These are phyloP conservation scores for Brachionichthys hirsutus DNA, from an alignment of 2,113 vertebrate genomes.

Conservation along the genomic window DNA sequence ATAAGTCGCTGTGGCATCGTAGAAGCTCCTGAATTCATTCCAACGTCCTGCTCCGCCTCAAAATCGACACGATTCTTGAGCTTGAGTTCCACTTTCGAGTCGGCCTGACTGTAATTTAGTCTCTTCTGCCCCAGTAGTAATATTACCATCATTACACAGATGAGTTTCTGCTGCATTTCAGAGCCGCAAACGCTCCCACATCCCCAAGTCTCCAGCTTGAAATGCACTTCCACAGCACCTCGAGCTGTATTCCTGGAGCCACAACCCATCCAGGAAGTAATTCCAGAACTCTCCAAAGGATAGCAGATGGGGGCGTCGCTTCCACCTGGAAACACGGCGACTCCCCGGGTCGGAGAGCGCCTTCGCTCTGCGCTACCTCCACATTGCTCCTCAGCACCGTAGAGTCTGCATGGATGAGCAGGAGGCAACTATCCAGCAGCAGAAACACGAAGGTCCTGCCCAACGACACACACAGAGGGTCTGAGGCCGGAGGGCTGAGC, in stretches of 20 bases:
- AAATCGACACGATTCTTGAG: slow-evolving; percentile 25
- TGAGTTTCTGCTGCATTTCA: slow-evolving; percentile 42
- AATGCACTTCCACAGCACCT: slow-evolving; percentile 45
- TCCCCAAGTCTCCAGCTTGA: slow-evolving; percentile 55
- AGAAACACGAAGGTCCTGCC: too few relatives aligned
- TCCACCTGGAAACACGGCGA: slow-evolving; percentile 43
- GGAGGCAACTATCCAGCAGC: too few relatives aligned
- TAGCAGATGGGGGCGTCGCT: slow-evolving; percentile 36
- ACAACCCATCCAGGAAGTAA: slow-evolving; percentile 48
- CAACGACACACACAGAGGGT: too few relatives aligned
- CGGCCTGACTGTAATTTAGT: slow-evolving; percentile 25
- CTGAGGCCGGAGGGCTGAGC: too few relatives aligned
- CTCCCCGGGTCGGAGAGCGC: slow-evolving; percentile 41
- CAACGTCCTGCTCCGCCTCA: slow-evolving; percentile 6
- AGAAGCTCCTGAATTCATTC: slow-evolving; percentile 26
- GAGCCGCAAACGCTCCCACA: slow-evolving; percentile 42
- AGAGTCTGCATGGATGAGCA: slow-evolving; percentile 31
- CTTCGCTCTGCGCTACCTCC: slow-evolving; percentile 39
- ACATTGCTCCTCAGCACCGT: slow-evolving; percentile 24
- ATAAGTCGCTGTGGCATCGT: not conserved
- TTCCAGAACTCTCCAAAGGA: slow-evolving; percentile 49
- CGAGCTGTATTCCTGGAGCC: slow-evolving; percentile 24
- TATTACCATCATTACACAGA: slow-evolving; percentile 54
- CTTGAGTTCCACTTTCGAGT: slow-evolving; percentile 27
- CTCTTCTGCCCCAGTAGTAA: slow-evolving; percentile 20